Base-by-base conservation (phyloP, 2,888 invertebrate species). In the Xestia c-nigrum region DNA sequence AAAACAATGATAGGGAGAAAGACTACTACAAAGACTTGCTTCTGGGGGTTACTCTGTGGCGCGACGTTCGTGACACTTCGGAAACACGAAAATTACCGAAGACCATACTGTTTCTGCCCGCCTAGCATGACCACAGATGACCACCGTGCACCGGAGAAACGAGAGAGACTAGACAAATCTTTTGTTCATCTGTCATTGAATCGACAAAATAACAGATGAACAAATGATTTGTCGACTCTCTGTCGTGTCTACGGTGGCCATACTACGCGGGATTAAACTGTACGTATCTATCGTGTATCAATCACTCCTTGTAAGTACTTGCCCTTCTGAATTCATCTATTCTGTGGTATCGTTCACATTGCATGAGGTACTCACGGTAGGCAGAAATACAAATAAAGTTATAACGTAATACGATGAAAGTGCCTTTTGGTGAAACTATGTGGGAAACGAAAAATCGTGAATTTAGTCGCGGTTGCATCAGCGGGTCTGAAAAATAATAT, bases 311-410 rank as follows among this genome's bases (percentile, higher is more conserved):
- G 1, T 4, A 21, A 5, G 3, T 5, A n/a, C n/a, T 1, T 7
- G 4, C 0, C 9, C 16, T 78, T 78, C 57, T 66, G 31, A n/a
- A 24, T 0, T 0, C 9, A 1, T 38, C 5, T 55, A n/a, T 21
- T 16, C 5, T 19, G 46, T 52, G 40, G 21, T 63, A 5, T 43
- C 10, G 6, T 1, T 5, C 31, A 16, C 10, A 43, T 50, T 43
- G 55, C 47, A 64, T 70, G 31, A 63, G 7, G 40, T 64, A 71
- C 21, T 57, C 55, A 50, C 3, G 14, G n/a, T n/a, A 38, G 21
- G 14, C n/a, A 52, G 40, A 40, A n/a, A 67, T 43, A 59, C 5
- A 68, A 68, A 76, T 14, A 78, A 57, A 24, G 40, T 40, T 78
- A 31, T 31, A 16, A 43, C 3, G 19, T 66, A n/a, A 31, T 64